Conservation (phyloP, 2,888 invertebrate species). For the Nipponacmea schrenckii region DNA sequence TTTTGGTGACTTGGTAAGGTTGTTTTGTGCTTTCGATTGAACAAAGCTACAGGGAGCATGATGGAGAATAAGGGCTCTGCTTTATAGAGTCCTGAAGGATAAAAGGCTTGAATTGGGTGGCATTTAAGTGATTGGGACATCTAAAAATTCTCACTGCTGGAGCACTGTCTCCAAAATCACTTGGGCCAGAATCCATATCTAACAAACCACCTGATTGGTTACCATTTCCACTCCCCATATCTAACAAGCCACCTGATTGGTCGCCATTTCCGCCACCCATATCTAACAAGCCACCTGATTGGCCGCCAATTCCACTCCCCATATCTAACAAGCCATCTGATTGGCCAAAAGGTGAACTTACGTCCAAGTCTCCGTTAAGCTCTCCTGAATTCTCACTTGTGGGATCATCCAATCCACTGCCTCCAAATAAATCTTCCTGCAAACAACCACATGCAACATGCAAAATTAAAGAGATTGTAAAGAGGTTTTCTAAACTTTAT, state of each 20-base stretch:
- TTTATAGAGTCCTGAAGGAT: too few relatives aligned
- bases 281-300: conserved; percentile 2
- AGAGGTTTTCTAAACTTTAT: too few relatives aligned
- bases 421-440: conserved; percentile 17
- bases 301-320: background rate
- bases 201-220: conserved; percentile 6
- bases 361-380: conserved; percentile 7
- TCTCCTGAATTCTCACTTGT: background rate
- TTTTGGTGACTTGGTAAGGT: too few relatives aligned
- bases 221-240: conserved; percentile 9
- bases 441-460: conserved; percentile 3
- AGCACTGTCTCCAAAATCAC: background rate
- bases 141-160: conserved; percentile 10
- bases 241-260: conserved; percentile 11
- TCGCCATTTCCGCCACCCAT: background rate
- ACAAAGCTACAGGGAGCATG: too few relatives aligned
- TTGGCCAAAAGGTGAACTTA: conserved; percentile 13
- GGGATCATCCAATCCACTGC: conserved; percentile 5
- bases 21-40: too few relatives aligned
- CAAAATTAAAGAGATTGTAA: too few relatives aligned
- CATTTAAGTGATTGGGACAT: too few relatives aligned
- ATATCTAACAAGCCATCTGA: conserved; percentile 18
- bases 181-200: conserved; percentile 6
- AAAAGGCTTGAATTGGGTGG: too few relatives aligned
- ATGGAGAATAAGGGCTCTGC: too few relatives aligned